These are phyloP conservation scores for Koerneria pararmatus DNA, from an alignment of 2,888 invertebrate genomes.

Conservation along the genomic window DNA sequence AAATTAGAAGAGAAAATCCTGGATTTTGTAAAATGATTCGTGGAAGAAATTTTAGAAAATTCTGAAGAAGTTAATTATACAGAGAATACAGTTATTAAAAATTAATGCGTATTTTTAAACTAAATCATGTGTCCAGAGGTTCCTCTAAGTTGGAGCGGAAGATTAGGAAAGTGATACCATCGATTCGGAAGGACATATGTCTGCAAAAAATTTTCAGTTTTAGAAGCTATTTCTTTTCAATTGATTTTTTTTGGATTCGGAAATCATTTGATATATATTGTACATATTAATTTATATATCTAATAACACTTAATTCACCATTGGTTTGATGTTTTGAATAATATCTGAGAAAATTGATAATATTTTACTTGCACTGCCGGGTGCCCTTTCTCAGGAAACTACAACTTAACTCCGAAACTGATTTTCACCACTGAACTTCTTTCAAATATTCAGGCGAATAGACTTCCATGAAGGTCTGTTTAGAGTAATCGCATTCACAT, in stretches of 20 bases:
- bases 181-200: conserved; percentile 20
- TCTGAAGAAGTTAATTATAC: too few relatives aligned
- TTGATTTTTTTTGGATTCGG: background rate
- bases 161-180: conserved; percentile 19
- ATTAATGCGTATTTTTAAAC: too few relatives aligned
- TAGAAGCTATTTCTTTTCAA: background rate
- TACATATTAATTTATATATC: background rate
- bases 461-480: too few relatives aligned
- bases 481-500: too few relatives aligned
- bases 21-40: too few relatives aligned
- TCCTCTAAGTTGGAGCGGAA: conserved; percentile 8
- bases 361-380: background rate
- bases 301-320: background rate
- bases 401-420: background rate
- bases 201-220: background rate
- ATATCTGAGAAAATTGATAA: background rate
- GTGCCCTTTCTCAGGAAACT: background rate
- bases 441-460: too few relatives aligned
- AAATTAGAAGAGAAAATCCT: too few relatives aligned
- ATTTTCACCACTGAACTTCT: background rate
- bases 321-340: background rate
- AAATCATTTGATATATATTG: background rate
- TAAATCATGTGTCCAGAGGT: too few relatives aligned
- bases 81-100: too few relatives aligned
- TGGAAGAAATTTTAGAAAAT: too few relatives aligned